Evolutionary conservation across 2,113 vertebrate genomes (phyloP), one percentile per base, ranked within the genome.

Genomic region (Brachionichthys hirsutus): DNA sequence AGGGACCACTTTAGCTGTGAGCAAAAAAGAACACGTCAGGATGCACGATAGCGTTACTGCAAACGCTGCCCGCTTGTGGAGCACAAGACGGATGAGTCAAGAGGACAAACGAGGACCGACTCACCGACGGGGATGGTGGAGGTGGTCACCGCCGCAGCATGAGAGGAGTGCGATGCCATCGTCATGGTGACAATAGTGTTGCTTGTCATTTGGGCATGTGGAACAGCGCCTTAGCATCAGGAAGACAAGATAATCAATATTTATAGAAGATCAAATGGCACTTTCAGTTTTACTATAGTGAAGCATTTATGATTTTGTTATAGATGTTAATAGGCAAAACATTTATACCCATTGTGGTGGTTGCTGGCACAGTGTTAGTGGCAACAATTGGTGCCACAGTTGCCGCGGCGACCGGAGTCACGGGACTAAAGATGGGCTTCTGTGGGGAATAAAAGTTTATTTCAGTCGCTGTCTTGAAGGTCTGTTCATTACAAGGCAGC

Each of bases 101-200:
- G 24, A 30, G 24, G 19, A n/a, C 1, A 40, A 15, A 1, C 45
- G 48, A 35, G 15, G 22, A 16, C 8, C 15, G 19, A 73, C 97
- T 93, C 81, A 99, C 97, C 97, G 53, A 99, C 95, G 30, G 97
- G 97, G 87, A 99, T 99, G 74, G 96, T 90, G 16, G 97, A 98
- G 75, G 95, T 95, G 9, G 97, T 98, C 62, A 95, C 95, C 57
- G 96, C 95, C 22, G 97, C 94, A 62, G 96, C 94, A 73, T 99
- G 96, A 64, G 95, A 97, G 59, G 96, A 96, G 90, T 99, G 97
- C 3, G 96, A 95, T n/a, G 97, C 92, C 94, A 98, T 94, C 4
- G 97, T 93, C 96, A 99, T 95, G 70, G 95, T 97, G 73, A 98
- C 96, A 83, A 99, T 96, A 41, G 94, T 93, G 85, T 89, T 97